phyloP scores from a whole-genome alignment of 2,888 invertebrate genomes.

The Orgyia antiqua region DNA sequence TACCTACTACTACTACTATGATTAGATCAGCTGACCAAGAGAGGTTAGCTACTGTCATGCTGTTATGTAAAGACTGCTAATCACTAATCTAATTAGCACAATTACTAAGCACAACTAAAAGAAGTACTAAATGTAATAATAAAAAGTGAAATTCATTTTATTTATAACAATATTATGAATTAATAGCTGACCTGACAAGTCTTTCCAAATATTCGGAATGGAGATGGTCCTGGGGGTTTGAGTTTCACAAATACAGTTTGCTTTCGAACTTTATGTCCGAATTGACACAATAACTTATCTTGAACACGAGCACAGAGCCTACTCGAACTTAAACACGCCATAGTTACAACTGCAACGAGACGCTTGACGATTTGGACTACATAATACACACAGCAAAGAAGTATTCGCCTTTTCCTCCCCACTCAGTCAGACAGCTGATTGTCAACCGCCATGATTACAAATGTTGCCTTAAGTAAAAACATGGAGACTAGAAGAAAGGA shows the following conservation, averaged over 20 bases:
- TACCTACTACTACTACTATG: constrained; percentile 16
- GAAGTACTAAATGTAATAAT: too few species aligned
- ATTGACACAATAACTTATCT: constrained; percentile 88
- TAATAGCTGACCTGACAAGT: constrained; percentile 64
- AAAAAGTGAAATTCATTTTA: neutral
- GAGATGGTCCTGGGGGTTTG: constrained; percentile 81
- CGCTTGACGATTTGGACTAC: constrained; percentile 76
- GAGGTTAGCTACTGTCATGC: constrained; percentile 40
- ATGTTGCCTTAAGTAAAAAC: constrained; percentile 15
- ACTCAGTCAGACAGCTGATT: constrained; percentile 75
- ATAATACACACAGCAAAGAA: constrained; percentile 56
- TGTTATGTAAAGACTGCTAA: constrained; percentile 37
- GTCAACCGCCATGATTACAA: constrained; percentile 51
- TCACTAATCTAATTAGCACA: too few species aligned
- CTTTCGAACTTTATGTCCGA: constrained; percentile 83
- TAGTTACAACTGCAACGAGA: constrained; percentile 86
- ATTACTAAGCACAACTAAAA: too few species aligned
- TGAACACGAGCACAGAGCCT: constrained; percentile 89
- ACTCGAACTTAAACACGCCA: constrained; percentile 90
- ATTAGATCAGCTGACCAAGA: constrained; percentile 38
- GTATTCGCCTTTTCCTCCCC: constrained; percentile 71
- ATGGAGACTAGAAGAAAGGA: too few species aligned
- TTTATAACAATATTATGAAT: constrained; percentile 1
- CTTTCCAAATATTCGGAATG: constrained; percentile 73
- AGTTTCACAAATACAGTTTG: constrained; percentile 84